Evolutionary conservation across 2,888 invertebrate species (phyloP).

Genomic region (Biston stratarius): DNA sequence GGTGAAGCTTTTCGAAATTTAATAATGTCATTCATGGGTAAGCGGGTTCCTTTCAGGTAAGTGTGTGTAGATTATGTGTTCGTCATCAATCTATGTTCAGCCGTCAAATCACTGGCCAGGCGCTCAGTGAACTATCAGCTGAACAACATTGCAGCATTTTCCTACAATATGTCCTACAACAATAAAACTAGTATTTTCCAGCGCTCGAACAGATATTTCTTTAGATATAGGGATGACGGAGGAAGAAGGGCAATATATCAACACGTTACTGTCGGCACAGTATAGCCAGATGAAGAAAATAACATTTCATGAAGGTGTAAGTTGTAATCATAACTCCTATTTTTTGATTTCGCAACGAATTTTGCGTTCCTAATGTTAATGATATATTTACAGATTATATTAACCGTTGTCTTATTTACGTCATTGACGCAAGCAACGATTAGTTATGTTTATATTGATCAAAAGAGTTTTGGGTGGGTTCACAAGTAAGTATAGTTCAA

Average conservation of each 20-base stretch:
- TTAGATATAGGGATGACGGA: constrained; percentile 68
- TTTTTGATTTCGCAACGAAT: neutral
- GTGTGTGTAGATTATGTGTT: too few relatives aligned
- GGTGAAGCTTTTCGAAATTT: too few relatives aligned
- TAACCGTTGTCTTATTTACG: constrained; percentile 44
- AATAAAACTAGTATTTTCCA: constrained; percentile 35
- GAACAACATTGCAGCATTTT: neutral
- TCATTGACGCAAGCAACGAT: constrained; percentile 54
- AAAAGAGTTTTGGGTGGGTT: constrained; percentile 26
- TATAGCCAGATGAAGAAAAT: constrained; percentile 61
- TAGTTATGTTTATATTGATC: constrained; percentile 47
- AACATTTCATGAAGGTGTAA: constrained; percentile 64
- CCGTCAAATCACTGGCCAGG: too few relatives aligned
- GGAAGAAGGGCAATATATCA: constrained; percentile 69
- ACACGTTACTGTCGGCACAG: constrained; percentile 59
- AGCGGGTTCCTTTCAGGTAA: too few relatives aligned
- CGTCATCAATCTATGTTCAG: too few relatives aligned
- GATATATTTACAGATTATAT: constrained; percentile 50
- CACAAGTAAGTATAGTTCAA: constrained; percentile 46
- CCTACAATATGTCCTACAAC: neutral
- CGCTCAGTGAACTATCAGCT: too few relatives aligned
- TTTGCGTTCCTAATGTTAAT: neutral
- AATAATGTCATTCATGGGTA: too few relatives aligned
- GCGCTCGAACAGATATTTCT: constrained; percentile 61
- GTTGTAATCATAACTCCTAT: constrained; percentile 18